Conservation (phyloP, 2,888 invertebrate genomes). For the Patella depressa region DNA sequence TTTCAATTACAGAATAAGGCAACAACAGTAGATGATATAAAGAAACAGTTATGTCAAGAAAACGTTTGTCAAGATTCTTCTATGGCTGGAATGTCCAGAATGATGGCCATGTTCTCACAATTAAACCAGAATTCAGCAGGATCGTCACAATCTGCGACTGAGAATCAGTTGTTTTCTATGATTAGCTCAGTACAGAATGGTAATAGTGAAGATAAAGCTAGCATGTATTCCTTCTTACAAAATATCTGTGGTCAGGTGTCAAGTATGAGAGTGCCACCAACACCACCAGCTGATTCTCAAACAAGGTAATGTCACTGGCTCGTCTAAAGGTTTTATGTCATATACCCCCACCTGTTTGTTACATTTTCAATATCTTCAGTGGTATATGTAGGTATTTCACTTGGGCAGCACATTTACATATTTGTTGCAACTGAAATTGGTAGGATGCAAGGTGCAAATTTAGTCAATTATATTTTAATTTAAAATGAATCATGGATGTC, state of each 20-base stretch:
- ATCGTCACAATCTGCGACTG: background rate
- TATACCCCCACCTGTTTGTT: no score
- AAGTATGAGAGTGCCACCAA: conserved; percentile 13
- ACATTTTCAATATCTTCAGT: no score
- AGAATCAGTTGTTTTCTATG: conserved; percentile 12
- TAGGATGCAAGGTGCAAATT: no score
- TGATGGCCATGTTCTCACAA: conserved; percentile 19
- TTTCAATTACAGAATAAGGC: conserved; percentile 20
- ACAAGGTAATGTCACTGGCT: no score
- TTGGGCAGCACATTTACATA: no score
- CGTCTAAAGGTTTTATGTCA: no score
- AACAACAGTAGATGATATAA: conserved; percentile 17
- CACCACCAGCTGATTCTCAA: background rate
- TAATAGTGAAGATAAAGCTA: conserved; percentile 12
- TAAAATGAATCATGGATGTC: no score
- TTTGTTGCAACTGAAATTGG: no score
- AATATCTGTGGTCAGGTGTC: conserved; percentile 18
- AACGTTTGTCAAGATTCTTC: conserved; percentile 10
- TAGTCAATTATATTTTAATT: no score
- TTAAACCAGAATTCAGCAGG: background rate
- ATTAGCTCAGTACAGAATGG: conserved; percentile 17
- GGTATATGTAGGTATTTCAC: no score
- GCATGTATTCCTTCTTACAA: conserved; percentile 24
- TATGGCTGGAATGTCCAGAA: conserved; percentile 14
- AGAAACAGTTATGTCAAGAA: conserved; percentile 14